phyloP scores from a whole-genome alignment of 2,797 vertebrate genomes.

The Tokudaia tokunoshimensis region DNA sequence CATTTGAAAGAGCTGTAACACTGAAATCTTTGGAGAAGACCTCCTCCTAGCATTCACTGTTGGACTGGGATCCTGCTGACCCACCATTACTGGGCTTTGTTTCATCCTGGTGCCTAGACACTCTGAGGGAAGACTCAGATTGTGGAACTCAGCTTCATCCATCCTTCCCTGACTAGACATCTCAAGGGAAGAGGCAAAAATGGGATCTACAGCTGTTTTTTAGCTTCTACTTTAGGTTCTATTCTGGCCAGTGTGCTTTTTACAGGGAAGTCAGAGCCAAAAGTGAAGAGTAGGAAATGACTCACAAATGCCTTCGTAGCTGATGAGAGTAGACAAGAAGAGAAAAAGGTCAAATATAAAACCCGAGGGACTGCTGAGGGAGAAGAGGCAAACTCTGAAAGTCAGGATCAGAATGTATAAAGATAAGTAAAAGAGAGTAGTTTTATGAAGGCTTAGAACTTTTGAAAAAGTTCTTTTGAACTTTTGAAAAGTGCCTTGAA shows the following conservation, averaged over 20 bases:
- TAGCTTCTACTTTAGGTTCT: not conserved
- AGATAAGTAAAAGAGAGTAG: not conserved
- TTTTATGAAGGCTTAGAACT: not conserved
- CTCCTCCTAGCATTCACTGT: no score
- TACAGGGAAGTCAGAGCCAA: not conserved
- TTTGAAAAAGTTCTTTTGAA: not conserved
- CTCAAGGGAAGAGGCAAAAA: no score
- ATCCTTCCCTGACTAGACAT: no score
- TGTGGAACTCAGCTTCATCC: no score
- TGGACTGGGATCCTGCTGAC: no score
- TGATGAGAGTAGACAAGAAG: not conserved
- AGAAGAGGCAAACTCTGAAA: slow-evolving; percentile 12
- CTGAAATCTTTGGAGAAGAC: no score
- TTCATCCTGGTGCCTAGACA: no score
- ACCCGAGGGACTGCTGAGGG: not conserved
- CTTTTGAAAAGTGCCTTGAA: no score
- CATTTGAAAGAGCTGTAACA: no score
- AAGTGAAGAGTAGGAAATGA: slow-evolving; percentile 36
- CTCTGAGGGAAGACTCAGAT: no score
- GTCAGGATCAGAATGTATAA: not conserved
- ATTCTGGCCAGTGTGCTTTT: not conserved
- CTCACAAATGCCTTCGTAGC: not conserved
- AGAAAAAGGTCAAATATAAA: not conserved
- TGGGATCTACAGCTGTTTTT: not conserved
- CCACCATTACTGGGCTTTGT: no score